Percentiles rank a stretch among this genome's conserved stretches.
These are phyloP conservation scores for Synergus laeviventris DNA, from an alignment of 2,888 invertebrate species.

Conservation along the genomic window DNA sequence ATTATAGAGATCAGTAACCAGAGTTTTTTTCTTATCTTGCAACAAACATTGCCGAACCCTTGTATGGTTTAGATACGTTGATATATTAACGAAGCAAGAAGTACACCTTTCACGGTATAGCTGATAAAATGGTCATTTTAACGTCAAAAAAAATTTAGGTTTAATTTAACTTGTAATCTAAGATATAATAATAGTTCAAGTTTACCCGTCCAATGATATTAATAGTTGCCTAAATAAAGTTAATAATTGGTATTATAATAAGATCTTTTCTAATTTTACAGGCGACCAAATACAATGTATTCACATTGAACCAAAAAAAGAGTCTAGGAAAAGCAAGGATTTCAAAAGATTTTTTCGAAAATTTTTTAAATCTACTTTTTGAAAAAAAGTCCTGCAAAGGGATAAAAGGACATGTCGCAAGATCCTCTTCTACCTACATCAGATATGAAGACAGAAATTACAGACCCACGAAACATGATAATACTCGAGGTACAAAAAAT, in stretches of 20 bases:
- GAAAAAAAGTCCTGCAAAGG: conserved; percentile 43
- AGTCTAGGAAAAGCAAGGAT: conserved; percentile 49
- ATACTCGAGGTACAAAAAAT: conserved; percentile 64
- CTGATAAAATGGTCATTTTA: neutral
- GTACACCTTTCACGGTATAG: conserved; percentile 42
- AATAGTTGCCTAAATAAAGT: neutral
- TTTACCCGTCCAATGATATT: no score
- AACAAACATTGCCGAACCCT: conserved; percentile 68
- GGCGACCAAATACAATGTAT: conserved; percentile 57
- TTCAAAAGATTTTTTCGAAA: conserved; percentile 54
- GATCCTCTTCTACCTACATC: conserved; percentile 58
- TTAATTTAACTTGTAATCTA: neutral
- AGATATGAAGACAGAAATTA: conserved; percentile 44
- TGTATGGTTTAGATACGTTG: conserved; percentile 68
- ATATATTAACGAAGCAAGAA: conserved; percentile 39
- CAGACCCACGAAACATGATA: conserved; percentile 58
- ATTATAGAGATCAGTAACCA: neutral
- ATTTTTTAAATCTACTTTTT: conserved; percentile 44
- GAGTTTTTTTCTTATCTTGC: conserved; percentile 42
- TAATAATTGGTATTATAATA: neutral
- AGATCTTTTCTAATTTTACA: conserved; percentile 47
- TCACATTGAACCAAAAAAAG: conserved; percentile 53
- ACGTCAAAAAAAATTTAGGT: neutral
- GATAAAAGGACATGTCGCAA: conserved; percentile 58
- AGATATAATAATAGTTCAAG: no score